Evolutionary conservation across 64 coral and sea anemone genomes (phyloP), one percentile per base, ranked within the genome.

Genomic region (Stylophora pistillata): DNA sequence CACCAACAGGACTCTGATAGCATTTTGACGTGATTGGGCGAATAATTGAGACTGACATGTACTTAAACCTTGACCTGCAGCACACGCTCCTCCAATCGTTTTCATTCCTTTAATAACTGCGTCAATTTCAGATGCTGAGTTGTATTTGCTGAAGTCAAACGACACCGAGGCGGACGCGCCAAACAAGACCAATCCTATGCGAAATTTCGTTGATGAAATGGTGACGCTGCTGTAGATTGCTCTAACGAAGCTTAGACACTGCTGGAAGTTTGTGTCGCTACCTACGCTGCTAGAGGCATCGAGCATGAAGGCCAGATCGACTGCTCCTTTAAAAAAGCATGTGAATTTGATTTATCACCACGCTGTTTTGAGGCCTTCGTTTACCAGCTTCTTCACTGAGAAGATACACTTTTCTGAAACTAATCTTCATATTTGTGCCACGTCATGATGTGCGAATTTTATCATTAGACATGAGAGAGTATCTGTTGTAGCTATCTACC

Each of bases 131-230:
- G 86, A 73, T 57, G 76, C 86, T 11, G 89, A 89, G 2, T 78
- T 92, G n/a, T 92, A 95, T 16, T 95, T 74, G 32, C 84, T 72
- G 56, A 95, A 95, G 16, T 91, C 85, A 58, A 95, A 95, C 26
- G 91, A 90, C 29, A 95, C 94, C 14, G 89, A 82, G 18, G 91
- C 91, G 15, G 91, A 93, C 0, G 86, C 58, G 12, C 80, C 80
- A 33, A 84, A 84, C 13, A 84, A 31, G 5, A 84, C 80, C 17
- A 84, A 6, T 16, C 80, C 80, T 66, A 84, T 70, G 21, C 59
- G 80, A 54, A 65, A 84, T 30, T 20, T 58, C 30, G 58, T 34
- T 10, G 80, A 28, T 0, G 80, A 84, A 47, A 84, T 84, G 30
- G 58, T 84, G 28, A 64, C 63, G 4, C 80, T 64, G 80, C 56